Base-by-base conservation (phyloP, 2,888 invertebrate species). In the Heliconius hortense region DNA sequence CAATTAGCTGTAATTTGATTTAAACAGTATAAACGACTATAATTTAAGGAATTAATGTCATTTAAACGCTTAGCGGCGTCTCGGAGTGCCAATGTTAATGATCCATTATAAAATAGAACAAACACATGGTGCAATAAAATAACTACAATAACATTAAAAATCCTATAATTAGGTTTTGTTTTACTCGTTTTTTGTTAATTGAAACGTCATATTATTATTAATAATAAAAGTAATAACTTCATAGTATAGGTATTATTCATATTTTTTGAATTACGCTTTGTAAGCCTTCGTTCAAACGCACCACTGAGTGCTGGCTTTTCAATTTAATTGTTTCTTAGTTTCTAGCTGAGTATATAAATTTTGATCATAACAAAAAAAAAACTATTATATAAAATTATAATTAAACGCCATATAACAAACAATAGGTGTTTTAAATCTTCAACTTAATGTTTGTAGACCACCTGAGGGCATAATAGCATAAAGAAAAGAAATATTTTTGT, bases 301-400 rank as follows among this genome's bases (percentile, higher is more conserved):
- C 39, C 18, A 59, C 13, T n/a, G 53, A 62, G 35, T 48, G 15
- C 68, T 24, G 59, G 66, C 59, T 39, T 73, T 60, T 60, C 21
- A 43, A 59, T 73, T 64, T 63, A 68, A 72, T 77, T 53, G 72
- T 80, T 81, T 48, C 86, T 86, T 89, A 88, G 73, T 75, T 81
- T 79, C 88, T 88, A 88, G 83, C 81, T 90, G 91, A 92, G 92
- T 92, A 93, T 91, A 91, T 87, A 79, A 85, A 85, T 86, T 87
- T 92, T 92, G 92, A 90, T 92, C 92, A 85, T 88, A 86, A 66
- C 39, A 43, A 82, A 84, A 84, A 82, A n/a, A 84, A 80, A 81
- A 79, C 83, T 82, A 79, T 74, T 71, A 68, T 63, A 64, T 66
- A 60, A 56, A 75, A 74, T 74, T 48, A 74, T 70, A 31, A 28